These are phyloP conservation scores for Lysiphlebus fabarum DNA, from an alignment of 1,140 invertebrate species.

Conservation along the genomic window DNA sequence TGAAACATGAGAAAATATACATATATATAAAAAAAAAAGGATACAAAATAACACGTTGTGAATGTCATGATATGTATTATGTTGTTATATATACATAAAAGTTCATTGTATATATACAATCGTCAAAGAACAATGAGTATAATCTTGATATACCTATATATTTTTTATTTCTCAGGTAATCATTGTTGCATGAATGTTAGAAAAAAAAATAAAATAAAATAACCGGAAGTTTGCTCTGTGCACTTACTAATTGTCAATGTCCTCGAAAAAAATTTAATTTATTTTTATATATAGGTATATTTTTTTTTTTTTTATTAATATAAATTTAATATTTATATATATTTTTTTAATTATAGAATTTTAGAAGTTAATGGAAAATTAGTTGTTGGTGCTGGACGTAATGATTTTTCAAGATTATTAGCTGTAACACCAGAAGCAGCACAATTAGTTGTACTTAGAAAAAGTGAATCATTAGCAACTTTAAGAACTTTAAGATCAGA, in stretches of 20 bases:
- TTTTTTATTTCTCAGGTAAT: constrained; percentile 47
- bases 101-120: constrained; percentile 28
- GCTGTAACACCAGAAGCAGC: constrained; percentile 58
- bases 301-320: background rate
- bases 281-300: background rate
- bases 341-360: constrained; percentile 58
- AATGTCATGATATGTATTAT: background rate
- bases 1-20: constrained; percentile 5
- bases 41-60: no score
- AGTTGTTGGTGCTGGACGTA: constrained; percentile 66
- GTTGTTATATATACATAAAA: background rate
- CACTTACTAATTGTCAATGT: constrained; percentile 46
- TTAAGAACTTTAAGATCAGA: constrained; percentile 67
- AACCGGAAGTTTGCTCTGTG: constrained; percentile 51
- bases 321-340: background rate
- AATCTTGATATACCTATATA: constrained; percentile 38
- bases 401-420: constrained; percentile 67
- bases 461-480: constrained; percentile 60
- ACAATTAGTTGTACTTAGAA: constrained; percentile 52
- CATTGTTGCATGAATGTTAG: constrained; percentile 42
- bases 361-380: constrained; percentile 81
- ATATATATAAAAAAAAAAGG: no score
- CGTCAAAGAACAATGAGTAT: constrained; percentile 46
- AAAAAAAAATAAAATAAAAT: constrained; percentile 3
- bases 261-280: background rate